phyloP scores from a whole-genome alignment of 2,888 invertebrate genomes.

The Heteromyza rotundicornis region DNA sequence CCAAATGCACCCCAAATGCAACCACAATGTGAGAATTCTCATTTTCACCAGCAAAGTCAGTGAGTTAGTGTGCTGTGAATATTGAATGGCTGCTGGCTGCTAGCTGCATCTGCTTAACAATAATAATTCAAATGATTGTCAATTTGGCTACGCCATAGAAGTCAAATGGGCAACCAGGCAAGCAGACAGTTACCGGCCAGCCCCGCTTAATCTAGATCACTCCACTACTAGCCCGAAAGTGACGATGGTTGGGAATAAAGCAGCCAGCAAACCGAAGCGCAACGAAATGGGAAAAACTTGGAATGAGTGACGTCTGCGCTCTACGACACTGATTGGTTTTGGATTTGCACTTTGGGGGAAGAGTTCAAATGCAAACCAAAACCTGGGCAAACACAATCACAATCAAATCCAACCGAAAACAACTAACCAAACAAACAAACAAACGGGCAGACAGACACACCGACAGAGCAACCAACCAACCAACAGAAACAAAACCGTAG shows the following conservation, averaged over 20 bases:
- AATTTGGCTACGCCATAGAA: constrained; percentile 32
- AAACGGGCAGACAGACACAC: no score
- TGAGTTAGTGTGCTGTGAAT: neutral
- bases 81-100: neutral
- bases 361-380: constrained; percentile 6
- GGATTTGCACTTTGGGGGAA: neutral
- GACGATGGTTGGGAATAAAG: constrained; percentile 3
- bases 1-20: constrained; percentile 26
- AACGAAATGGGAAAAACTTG: neutral
- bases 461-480: no score
- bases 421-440: no score
- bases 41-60: neutral
- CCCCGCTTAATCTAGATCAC: constrained; percentile 17
- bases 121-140: constrained; percentile 43
- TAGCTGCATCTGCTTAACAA: constrained; percentile 34
- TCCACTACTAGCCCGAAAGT: constrained; percentile 16
- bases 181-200: constrained; percentile 1
- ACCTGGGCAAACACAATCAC: neutral
- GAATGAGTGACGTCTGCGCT: constrained; percentile 35
- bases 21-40: constrained; percentile 26
- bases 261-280: neutral
- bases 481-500: no score
- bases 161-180: constrained; percentile 16
- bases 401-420: neutral
- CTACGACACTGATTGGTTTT: constrained; percentile 31